These are phyloP conservation scores for Pyrocephalus nanus DNA, from an alignment of 2,797 vertebrate genomes.

Conservation along the genomic window DNA sequence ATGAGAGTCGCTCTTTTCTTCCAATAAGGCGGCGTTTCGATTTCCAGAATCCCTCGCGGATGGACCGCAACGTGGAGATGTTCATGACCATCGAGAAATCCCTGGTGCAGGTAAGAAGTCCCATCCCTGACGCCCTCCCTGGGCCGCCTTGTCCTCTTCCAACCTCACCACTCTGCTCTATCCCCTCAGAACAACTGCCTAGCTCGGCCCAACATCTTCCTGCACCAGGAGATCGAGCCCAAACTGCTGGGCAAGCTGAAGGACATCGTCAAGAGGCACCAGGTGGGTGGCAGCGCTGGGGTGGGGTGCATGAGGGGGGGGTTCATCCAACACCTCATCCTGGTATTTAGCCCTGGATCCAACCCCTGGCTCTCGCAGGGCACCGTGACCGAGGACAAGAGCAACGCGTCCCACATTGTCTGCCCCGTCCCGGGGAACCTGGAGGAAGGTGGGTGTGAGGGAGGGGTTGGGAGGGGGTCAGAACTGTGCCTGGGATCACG, in stretches of 20 bases:
- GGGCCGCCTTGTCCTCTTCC: too few relatives aligned
- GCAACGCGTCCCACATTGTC: constrained; percentile 89
- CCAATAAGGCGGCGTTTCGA: constrained; percentile 94
- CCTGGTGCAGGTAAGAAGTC: constrained; percentile 87
- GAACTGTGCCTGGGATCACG: fast-evolving
- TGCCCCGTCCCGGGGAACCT: constrained; percentile 89
- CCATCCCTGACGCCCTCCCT: not conserved
- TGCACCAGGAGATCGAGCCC: constrained; percentile 92
- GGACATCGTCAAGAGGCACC: constrained; percentile 96
- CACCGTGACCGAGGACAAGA: constrained; percentile 93
- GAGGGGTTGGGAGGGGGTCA: not conserved
- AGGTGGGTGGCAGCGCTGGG: constrained; percentile 73
- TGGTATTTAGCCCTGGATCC: not conserved
- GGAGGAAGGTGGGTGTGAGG: constrained; percentile 85
- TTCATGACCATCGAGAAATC: constrained; percentile 99
- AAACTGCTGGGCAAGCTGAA: constrained; percentile 95
- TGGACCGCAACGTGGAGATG: constrained; percentile 99
- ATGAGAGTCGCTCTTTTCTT: constrained; percentile 68
- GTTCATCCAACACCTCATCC: not conserved
- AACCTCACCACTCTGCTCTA: not conserved
- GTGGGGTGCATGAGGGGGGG: not conserved
- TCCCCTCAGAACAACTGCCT: constrained; percentile 90
- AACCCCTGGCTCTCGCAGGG: constrained; percentile 75
- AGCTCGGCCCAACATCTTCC: constrained; percentile 91
- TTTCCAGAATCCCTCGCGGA: constrained; percentile 98